Percentiles rank a stretch among this genome's conserved stretches.
phyloP scores from a whole-genome alignment of 2,113 vertebrate genomes.

The Tachysurus vachellii region DNA sequence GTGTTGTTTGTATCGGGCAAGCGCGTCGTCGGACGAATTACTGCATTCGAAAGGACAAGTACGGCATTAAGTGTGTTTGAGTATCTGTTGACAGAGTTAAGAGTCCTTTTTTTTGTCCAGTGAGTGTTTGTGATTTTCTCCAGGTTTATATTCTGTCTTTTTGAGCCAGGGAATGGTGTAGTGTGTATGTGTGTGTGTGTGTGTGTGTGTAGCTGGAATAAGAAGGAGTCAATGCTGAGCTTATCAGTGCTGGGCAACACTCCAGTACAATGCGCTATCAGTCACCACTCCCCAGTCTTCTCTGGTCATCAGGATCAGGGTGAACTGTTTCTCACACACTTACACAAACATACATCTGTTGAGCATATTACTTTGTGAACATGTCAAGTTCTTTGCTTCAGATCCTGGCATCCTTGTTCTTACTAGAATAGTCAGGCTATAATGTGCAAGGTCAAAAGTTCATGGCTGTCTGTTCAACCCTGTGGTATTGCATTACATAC shows the following conservation, averaged over 20 bases:
- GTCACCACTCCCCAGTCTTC: slow-evolving; percentile 53
- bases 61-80: neutral
- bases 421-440: slow-evolving; percentile 22
- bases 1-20: neutral
- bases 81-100: neutral
- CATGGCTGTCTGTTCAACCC: slow-evolving; percentile 6
- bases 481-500: slow-evolving; percentile 1
- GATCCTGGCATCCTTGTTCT: slow-evolving; percentile 18
- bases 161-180: slow-evolving; percentile 13
- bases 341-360: slow-evolving; percentile 16
- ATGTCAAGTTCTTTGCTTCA: slow-evolving; percentile 23
- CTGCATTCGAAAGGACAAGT: neutral
- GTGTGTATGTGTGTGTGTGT: slow-evolving; percentile 18
- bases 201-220: slow-evolving; percentile 16
- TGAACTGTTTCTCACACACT: slow-evolving; percentile 49
- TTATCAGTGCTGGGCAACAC: slow-evolving; percentile 48
- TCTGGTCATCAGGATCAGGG: slow-evolving; percentile 49
- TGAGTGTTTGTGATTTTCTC: neutral
- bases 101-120: neutral
- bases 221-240: slow-evolving; percentile 31
- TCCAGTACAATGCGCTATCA: slow-evolving; percentile 53
- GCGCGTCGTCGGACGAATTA: neutral
- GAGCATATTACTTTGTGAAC: slow-evolving; percentile 1
- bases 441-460: slow-evolving; percentile 30
- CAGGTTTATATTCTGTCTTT: neutral